phyloP scores from a whole-genome alignment of 2,888 invertebrate genomes.

The Cheilosia vernalis region DNA sequence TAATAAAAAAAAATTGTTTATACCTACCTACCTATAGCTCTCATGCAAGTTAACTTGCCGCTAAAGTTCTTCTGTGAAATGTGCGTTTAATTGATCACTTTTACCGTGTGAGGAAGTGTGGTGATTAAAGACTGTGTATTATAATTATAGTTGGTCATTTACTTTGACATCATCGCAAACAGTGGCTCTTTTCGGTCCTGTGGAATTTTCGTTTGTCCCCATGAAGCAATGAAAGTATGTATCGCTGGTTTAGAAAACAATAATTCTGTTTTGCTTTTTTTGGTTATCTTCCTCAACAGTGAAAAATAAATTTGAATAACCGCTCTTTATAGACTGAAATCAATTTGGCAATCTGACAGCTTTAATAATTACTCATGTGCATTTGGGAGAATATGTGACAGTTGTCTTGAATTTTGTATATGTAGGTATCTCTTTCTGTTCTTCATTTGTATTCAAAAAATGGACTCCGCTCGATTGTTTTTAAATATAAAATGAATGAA shows the following conservation, averaged over 20 bases:
- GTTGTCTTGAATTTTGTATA: conserved; percentile 26
- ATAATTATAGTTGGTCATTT: conserved; percentile 52
- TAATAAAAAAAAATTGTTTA: conserved; percentile 10
- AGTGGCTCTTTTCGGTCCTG: conserved; percentile 41
- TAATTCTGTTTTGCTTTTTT: background rate
- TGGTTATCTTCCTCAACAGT: background rate
- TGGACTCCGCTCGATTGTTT: conserved; percentile 1
- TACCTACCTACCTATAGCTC: background rate
- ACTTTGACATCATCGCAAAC: conserved; percentile 21
- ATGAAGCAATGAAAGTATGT: conserved; percentile 71
- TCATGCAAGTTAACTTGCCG: conserved; percentile 43
- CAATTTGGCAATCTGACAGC: conserved; percentile 54
- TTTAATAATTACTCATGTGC: conserved; percentile 48
- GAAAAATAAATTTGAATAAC: conserved; percentile 42
- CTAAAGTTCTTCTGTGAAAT: conserved; percentile 39
- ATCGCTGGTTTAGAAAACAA: conserved; percentile 15
- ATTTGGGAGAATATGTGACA: conserved; percentile 30
- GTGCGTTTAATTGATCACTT: conserved; percentile 38
- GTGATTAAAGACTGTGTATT: conserved; percentile 40
- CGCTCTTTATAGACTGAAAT: conserved; percentile 52
- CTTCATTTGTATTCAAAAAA: conserved; percentile 16
- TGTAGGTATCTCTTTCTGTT: conserved; percentile 22
- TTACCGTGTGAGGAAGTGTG: conserved; percentile 25
- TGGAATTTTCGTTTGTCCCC: conserved; percentile 50
- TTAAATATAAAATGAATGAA: background rate